Evolutionary conservation across 2,113 vertebrate genomes (phyloP).

Genomic region (Oncorhynchus gorbuscha): DNA sequence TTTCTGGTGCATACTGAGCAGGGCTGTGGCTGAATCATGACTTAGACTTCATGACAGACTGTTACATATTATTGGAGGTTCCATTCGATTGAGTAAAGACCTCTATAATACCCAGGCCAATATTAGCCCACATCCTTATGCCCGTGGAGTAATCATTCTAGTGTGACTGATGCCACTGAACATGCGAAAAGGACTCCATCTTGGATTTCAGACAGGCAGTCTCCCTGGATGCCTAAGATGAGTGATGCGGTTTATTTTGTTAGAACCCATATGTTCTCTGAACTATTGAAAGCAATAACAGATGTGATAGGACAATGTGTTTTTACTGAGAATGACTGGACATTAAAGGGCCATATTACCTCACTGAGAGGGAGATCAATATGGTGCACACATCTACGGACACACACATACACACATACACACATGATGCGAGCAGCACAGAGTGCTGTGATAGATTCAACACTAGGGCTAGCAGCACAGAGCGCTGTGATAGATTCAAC

Average conservation of each 20-base stretch:
- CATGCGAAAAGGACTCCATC: slow-evolving; percentile 29
- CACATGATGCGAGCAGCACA: slow-evolving; percentile 15
- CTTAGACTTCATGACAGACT: not conserved
- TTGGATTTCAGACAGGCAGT: slow-evolving; percentile 48
- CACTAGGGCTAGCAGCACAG: too few relatives aligned
- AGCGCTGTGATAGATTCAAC: too few relatives aligned
- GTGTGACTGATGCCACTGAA: slow-evolving; percentile 44
- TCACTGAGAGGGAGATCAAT: slow-evolving; percentile 37
- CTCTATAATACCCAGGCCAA: slow-evolving; percentile 13
- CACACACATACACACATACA: not conserved
- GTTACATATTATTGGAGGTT: slow-evolving; percentile 2
- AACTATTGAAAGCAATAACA: slow-evolving; percentile 38
- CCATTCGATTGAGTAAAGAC: not conserved
- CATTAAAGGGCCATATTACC: slow-evolving; percentile 43
- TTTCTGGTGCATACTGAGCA: not conserved
- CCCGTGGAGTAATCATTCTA: slow-evolving; percentile 35
- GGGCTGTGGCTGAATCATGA: slow-evolving; percentile 1
- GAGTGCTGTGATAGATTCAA: slow-evolving; percentile 6
- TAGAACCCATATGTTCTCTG: slow-evolving; percentile 26
- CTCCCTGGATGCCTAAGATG: slow-evolving; percentile 30
- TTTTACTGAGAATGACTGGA: slow-evolving; percentile 29
- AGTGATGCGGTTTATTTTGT: slow-evolving; percentile 17
- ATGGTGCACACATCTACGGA: slow-evolving; percentile 25
- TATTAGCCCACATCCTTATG: slow-evolving; percentile 30
- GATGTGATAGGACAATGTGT: slow-evolving; percentile 13